These are phyloP conservation scores for Plumapathes pennacea DNA, from an alignment of 92 coral and sea anemone species.

Conservation along the genomic window DNA sequence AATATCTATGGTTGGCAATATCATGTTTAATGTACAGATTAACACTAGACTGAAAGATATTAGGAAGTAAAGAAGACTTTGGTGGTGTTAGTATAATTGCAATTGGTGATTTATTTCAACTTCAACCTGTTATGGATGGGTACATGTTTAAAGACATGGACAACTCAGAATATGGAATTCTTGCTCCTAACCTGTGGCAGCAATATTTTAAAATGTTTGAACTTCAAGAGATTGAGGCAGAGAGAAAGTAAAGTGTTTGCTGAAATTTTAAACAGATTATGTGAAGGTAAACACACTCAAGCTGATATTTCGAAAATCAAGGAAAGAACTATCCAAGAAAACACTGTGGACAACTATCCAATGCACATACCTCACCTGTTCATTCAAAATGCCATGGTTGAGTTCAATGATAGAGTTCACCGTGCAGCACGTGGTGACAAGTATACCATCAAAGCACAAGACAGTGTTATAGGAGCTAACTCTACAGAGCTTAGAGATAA, in stretches of 20 bases:
- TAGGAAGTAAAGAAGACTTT: slow-evolving; percentile 50
- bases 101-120: slow-evolving; percentile 59
- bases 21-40: slow-evolving; percentile 57
- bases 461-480: slow-evolving; percentile 26
- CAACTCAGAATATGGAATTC: too few relatives aligned
- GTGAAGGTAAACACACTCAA: too few relatives aligned
- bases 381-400: slow-evolving; percentile 20
- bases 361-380: slow-evolving; percentile 14
- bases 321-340: too few relatives aligned
- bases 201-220: too few relatives aligned
- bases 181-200: too few relatives aligned
- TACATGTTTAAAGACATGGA: too few relatives aligned
- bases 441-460: slow-evolving; percentile 25
- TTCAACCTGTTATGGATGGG: too few relatives aligned
- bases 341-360: neutral
- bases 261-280: too few relatives aligned
- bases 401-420: slow-evolving; percentile 21
- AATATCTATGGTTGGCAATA: slow-evolving; percentile 67
- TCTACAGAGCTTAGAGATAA: slow-evolving; percentile 30
- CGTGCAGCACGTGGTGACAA: slow-evolving; percentile 2
- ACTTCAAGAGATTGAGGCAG: too few relatives aligned
- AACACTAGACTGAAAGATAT: slow-evolving; percentile 48
- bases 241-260: too few relatives aligned
- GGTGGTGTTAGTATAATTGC: slow-evolving; percentile 64
- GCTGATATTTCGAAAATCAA: too few relatives aligned